These are phyloP conservation scores for Anguilla megastoma DNA, from an alignment of 2,797 vertebrate species.

Conservation along the genomic window DNA sequence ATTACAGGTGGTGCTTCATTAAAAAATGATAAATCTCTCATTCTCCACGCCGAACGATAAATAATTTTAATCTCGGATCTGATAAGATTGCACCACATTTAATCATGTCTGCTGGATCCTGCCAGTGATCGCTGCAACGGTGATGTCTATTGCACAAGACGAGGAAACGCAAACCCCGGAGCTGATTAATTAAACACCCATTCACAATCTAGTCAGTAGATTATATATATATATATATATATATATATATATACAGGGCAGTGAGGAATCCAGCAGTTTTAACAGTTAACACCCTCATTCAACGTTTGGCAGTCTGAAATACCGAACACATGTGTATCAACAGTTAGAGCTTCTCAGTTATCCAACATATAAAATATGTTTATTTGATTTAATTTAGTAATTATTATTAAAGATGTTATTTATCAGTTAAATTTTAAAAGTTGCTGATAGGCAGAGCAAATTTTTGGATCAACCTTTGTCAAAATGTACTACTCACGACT, in stretches of 20 bases:
- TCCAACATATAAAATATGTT: too few relatives aligned
- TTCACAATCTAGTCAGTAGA: not conserved
- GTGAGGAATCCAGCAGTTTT: too few relatives aligned
- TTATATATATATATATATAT: not conserved
- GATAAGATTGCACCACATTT: slow-evolving; percentile 17
- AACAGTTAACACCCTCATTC: too few relatives aligned
- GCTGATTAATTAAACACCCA: slow-evolving; percentile 13
- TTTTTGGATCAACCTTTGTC: too few relatives aligned
- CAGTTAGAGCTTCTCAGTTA: too few relatives aligned
- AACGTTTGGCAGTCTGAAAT: too few relatives aligned
- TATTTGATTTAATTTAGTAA: too few relatives aligned
- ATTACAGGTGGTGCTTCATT: slow-evolving; percentile 21
- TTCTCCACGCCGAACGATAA: not conserved
- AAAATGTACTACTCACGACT: too few relatives aligned
- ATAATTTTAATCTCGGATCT: slow-evolving; percentile 19
- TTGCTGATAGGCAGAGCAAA: too few relatives aligned
- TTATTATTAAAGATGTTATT: too few relatives aligned
- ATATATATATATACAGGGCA: not conserved
- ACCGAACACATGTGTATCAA: too few relatives aligned
- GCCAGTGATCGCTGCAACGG: not conserved
- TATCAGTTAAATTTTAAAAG: too few relatives aligned
- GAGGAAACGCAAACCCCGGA: not conserved
- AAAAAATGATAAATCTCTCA: slow-evolving; percentile 22
- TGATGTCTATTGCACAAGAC: not conserved
- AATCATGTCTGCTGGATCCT: slow-evolving; percentile 2